Base-by-base conservation (phyloP, 2,797 vertebrate genomes). In the Bryconaethiops microstoma region DNA sequence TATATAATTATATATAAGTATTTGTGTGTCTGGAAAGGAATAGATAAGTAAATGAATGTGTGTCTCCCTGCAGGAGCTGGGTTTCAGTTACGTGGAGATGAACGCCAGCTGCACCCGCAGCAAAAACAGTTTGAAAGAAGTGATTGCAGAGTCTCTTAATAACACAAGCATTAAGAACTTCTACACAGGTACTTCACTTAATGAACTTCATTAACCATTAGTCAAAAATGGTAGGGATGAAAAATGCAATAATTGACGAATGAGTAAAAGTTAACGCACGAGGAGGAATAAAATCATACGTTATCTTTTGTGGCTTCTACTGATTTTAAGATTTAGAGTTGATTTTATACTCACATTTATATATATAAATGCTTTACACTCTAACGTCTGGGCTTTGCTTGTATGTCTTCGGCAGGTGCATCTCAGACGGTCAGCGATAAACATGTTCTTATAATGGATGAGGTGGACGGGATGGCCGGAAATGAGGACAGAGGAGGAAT, bases 391-490 rank as follows among this genome's bases (percentile, higher is more conserved):
- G 16, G 17, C 42, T 71, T 16, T 71, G 68, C 80, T 59, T 40
- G 17, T 76, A n/a, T 74, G 70, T 81, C 78, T 74, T 70, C 57
- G 5, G 3, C 25, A 99, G 98, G 96, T 35, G 84, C 93, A 12
- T 95, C 95, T 72, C 91, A 92, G 88, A 95, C 93, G 2, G 95
- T 96, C 79, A 96, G 93, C 84, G 87, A 55, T 63, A 97, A 95
- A 74, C 98, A 99, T 25, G 96, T 96, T 40, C 93, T 99, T 81
- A 95, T 99, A 91, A 99, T 99, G 98, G 98, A 99, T 76, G 98
- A 99, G 92, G 95, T 99, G n/a, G 98, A 99, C 17, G 98, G 98
- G 64, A 99, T 99, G 98, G 97, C 98, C 14, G 98, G 98, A 78
- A 99, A 94, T 62, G 98, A 99, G 89, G 98, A 99, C 92, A 90